These are phyloP conservation scores for Olivierus martensii DNA, from an alignment of 1,140 invertebrate genomes.

Conservation along the genomic window DNA sequence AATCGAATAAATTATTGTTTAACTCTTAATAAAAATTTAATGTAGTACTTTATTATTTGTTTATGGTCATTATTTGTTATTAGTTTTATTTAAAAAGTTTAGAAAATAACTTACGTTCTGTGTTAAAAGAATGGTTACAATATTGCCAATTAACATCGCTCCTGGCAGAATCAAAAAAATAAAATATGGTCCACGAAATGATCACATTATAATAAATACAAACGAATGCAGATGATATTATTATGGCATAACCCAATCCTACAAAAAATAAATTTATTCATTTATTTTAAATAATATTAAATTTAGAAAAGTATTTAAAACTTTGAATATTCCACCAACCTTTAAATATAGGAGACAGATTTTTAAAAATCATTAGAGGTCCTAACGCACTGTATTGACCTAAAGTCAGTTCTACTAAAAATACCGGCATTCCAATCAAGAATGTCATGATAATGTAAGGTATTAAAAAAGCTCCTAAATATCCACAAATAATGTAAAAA, in stretches of 20 bases:
- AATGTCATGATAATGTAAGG: constrained; percentile 21
- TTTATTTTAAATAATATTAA: neutral
- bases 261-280: constrained; percentile 1
- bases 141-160: constrained; percentile 46
- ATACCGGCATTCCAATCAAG: constrained; percentile 18
- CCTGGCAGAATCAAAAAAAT: constrained; percentile 46
- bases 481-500: neutral
- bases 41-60: no score
- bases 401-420: constrained; percentile 16
- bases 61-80: no score
- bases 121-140: constrained; percentile 37
- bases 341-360: constrained; percentile 38
- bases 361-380: constrained; percentile 15
- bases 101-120: constrained; percentile 12
- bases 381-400: constrained; percentile 20
- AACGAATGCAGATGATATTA: constrained; percentile 49
- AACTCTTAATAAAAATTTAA: no score
- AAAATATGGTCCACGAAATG: constrained; percentile 51
- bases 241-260: constrained; percentile 60
- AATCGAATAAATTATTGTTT: neutral
- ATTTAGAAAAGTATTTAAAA: neutral
- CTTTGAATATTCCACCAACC: constrained; percentile 25
- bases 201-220: constrained; percentile 56
- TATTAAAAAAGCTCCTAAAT: constrained; percentile 21
- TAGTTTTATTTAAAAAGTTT: neutral